A percentile compares a stretch with the other conserved stretches of the same genome.
These are phyloP conservation scores for Tridacna gigas DNA, from an alignment of 2,888 invertebrate species.

Conservation along the genomic window DNA sequence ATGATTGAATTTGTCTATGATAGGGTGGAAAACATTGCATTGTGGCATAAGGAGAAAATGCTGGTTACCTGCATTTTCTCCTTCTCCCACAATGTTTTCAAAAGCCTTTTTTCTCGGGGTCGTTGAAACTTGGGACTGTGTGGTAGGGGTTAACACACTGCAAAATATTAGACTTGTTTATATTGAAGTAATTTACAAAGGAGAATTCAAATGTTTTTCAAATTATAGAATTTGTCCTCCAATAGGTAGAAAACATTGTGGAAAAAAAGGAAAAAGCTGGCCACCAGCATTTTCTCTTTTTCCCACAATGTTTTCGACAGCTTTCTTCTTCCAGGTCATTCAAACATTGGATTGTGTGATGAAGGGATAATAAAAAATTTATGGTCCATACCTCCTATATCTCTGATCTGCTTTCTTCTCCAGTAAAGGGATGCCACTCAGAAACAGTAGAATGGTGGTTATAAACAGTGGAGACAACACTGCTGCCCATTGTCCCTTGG, in stretches of 20 bases:
- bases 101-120: not conserved
- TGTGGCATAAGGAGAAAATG: not conserved
- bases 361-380: not conserved
- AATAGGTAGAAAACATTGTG: too few species aligned
- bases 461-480: conserved; percentile 95
- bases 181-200: too few species aligned
- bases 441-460: conserved; percentile 93
- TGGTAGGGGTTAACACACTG: too few species aligned
- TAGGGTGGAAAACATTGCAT: not conserved
- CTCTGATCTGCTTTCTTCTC: conserved; percentile 95
- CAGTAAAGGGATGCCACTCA: conserved; percentile 95
- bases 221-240: too few species aligned
- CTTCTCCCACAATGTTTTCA: not conserved
- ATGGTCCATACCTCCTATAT: conserved; percentile 89
- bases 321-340: not conserved
- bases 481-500: conserved; percentile 93
- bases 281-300: too few species aligned
- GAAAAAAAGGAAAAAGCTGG: too few species aligned
- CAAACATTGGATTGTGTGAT: not conserved
- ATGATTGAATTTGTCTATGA: too few species aligned
- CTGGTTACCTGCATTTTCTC: not conserved
- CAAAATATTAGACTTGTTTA: too few species aligned
- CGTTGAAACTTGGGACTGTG: too few species aligned
- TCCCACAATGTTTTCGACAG: too few species aligned
- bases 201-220: too few species aligned